Evolutionary conservation across 2,113 vertebrate genomes (phyloP).

Genomic region (Hippopotamus amphibius): DNA sequence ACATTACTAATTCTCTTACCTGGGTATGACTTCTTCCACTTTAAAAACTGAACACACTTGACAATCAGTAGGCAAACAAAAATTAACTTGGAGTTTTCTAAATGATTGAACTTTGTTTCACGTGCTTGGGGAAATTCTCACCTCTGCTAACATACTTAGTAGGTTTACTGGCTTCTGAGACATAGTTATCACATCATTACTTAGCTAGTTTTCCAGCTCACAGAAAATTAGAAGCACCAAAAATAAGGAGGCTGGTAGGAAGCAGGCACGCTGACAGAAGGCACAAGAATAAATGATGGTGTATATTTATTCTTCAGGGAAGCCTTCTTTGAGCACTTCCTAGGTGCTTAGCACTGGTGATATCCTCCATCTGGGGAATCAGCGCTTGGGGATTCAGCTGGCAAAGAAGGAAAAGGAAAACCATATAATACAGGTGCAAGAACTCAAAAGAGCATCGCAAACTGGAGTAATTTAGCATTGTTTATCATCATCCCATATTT

Average conservation of each 20-base stretch:
- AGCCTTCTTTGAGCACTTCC: background rate
- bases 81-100: background rate
- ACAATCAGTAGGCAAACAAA: background rate
- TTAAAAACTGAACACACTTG: background rate
- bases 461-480: background rate
- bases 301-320: background rate
- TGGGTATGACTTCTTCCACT: background rate
- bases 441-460: background rate
- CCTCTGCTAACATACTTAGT: background rate
- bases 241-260: background rate
- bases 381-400: background rate
- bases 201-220: background rate
- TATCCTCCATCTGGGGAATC: background rate
- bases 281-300: background rate
- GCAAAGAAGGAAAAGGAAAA: background rate
- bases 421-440: background rate
- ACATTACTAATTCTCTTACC: background rate
- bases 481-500: background rate
- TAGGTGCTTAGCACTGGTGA: background rate
- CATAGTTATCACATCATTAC: background rate
- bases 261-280: background rate
- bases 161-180: background rate
- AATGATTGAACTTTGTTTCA: background rate
- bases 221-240: background rate
- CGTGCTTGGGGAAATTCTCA: background rate